These are phyloP conservation scores for Diadophis punctatus DNA, from an alignment of 2,113 vertebrate genomes.

Conservation along the genomic window DNA sequence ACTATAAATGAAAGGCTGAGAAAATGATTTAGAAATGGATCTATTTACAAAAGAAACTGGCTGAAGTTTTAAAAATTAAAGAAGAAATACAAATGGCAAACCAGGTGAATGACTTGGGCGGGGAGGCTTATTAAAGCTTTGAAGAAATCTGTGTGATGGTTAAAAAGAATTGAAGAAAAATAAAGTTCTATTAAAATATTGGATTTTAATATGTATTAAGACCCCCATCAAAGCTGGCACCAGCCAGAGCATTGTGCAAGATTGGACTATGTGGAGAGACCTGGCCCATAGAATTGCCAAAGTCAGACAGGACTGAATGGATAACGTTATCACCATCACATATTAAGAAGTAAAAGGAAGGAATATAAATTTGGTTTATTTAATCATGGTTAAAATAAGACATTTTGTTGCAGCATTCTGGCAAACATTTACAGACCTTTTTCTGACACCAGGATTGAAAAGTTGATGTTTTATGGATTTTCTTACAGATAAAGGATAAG, in stretches of 20 bases:
- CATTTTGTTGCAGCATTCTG: background rate
- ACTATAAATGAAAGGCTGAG: too few relatives aligned
- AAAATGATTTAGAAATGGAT: too few relatives aligned
- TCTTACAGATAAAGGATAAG: background rate
- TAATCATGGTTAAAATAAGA: background rate
- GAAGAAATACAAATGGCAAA: background rate
- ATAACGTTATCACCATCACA: background rate
- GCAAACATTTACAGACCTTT: background rate
- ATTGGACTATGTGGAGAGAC: background rate
- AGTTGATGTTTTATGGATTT: background rate
- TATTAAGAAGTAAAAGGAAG: background rate
- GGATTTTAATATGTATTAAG: background rate
- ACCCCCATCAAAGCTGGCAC: background rate
- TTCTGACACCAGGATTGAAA: background rate
- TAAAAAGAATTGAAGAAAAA: background rate
- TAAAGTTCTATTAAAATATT: background rate
- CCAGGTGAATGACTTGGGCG: background rate
- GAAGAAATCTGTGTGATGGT: background rate
- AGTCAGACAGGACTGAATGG: background rate
- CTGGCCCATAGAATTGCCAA: background rate
- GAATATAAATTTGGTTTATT: background rate
- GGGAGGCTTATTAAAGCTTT: background rate
- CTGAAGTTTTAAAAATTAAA: background rate
- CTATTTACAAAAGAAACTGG: background rate
- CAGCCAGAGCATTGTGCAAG: background rate